phyloP scores from a whole-genome alignment of 1,140 invertebrate genomes.

The Ridgeia piscesae region DNA sequence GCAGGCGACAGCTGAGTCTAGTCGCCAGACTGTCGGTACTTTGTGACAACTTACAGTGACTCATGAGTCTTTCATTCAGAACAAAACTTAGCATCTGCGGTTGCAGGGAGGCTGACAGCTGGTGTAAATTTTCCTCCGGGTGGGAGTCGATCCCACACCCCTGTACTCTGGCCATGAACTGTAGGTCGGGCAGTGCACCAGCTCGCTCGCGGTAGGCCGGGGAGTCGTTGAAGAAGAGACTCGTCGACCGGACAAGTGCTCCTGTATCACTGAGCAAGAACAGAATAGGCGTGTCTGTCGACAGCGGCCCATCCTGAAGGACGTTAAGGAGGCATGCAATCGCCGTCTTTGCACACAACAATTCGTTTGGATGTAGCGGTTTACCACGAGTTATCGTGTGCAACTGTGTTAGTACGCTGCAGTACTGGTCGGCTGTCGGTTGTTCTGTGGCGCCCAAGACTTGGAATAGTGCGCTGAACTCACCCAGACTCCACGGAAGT shows the following conservation, averaged over 20 bases:
- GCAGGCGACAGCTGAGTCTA: constrained; percentile 28
- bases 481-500: constrained; percentile 35
- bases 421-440: constrained; percentile 33
- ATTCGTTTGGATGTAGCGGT: constrained; percentile 36
- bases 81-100: background rate
- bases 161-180: constrained; percentile 29
- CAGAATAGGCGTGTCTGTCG: background rate
- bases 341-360: constrained; percentile 31
- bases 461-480: constrained; percentile 38
- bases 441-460: constrained; percentile 34
- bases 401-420: constrained; percentile 28
- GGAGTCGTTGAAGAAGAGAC: constrained; percentile 32
- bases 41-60: constrained; percentile 3
- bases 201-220: constrained; percentile 28
- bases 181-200: constrained; percentile 15
- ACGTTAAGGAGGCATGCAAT: constrained; percentile 32
- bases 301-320: background rate
- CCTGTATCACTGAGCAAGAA: constrained; percentile 5
- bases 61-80: background rate
- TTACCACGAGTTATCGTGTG: constrained; percentile 23
- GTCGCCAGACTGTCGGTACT: constrained; percentile 31
- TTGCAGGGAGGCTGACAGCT: background rate
- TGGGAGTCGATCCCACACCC: constrained; percentile 24
- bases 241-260: constrained; percentile 17
- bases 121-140: background rate